phyloP scores from a whole-genome alignment of 1,140 invertebrate species.

The Pinna nobilis region DNA sequence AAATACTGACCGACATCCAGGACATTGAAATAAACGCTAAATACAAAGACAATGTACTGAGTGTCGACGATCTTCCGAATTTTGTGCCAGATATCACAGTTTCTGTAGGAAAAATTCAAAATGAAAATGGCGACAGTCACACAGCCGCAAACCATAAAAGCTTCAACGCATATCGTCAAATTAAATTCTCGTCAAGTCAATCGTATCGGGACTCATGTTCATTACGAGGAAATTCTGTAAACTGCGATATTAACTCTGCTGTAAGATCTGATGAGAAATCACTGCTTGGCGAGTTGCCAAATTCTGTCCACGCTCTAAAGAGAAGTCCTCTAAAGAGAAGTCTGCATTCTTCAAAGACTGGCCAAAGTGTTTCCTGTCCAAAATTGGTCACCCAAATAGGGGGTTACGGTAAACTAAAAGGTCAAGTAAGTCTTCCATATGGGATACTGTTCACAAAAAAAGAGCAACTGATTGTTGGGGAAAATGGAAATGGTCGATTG shows the following conservation, averaged over 20 bases:
- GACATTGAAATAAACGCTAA: slow-evolving; percentile 15
- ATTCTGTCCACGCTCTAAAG: not conserved
- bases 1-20: slow-evolving; percentile 32
- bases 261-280: not conserved
- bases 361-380: not conserved
- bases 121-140: not conserved
- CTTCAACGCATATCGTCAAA: not conserved
- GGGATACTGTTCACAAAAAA: slow-evolving; percentile 37
- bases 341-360: not conserved
- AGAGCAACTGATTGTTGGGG: slow-evolving; percentile 38
- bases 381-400: slow-evolving; percentile 34
- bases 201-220: too few relatives aligned
- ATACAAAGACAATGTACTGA: slow-evolving; percentile 11
- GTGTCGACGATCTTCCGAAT: not conserved
- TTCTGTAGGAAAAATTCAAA: slow-evolving; percentile 2
- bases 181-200: not conserved
- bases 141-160: not conserved
- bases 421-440: slow-evolving; percentile 43
- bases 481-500: slow-evolving; percentile 41
- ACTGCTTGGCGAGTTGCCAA: not conserved
- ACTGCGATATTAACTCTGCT: not conserved
- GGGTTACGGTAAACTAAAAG: slow-evolving; percentile 7
- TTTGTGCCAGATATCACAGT: not conserved
- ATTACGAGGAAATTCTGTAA: not conserved
- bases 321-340: not conserved